These are phyloP conservation scores for Cryptoblepharus egeriae DNA, from an alignment of 2,797 vertebrate species.

Conservation along the genomic window DNA sequence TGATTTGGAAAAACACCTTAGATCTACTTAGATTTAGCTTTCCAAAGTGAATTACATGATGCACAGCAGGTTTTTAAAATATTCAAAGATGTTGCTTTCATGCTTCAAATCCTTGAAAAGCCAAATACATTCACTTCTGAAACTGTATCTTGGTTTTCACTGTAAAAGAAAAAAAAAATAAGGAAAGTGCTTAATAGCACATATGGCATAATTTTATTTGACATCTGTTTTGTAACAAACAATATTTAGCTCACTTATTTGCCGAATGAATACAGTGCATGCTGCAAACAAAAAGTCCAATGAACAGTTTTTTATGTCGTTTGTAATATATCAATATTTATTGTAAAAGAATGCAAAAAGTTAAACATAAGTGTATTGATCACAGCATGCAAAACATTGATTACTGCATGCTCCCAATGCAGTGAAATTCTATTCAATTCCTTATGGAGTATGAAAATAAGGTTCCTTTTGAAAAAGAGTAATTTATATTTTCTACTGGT, in stretches of 20 bases:
- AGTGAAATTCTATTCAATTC: conserved; percentile 86
- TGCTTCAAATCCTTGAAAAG: conserved; percentile 78
- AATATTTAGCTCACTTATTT: conserved; percentile 89
- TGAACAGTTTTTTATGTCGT: conserved; percentile 78
- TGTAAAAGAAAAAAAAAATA: conserved; percentile 67
- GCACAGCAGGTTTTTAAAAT: conserved; percentile 74
- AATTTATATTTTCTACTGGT: conserved; percentile 71
- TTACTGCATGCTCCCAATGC: conserved; percentile 91
- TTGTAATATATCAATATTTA: conserved; percentile 84
- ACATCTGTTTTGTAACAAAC: conserved; percentile 89
- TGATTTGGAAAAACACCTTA: conserved; percentile 62
- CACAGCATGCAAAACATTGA: conserved; percentile 81
- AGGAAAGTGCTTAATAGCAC: conserved; percentile 85
- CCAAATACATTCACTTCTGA: conserved; percentile 76
- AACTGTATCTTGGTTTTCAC: conserved; percentile 78
- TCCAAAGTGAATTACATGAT: conserved; percentile 66
- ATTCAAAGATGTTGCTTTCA: conserved; percentile 74
- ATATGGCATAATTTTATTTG: conserved; percentile 89
- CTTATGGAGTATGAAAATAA: conserved; percentile 82
- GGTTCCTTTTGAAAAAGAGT: conserved; percentile 77
- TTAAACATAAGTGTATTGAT: conserved; percentile 83
- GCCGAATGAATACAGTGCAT: conserved; percentile 83
- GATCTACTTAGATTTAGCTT: conserved; percentile 46
- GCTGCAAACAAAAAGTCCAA: conserved; percentile 85
- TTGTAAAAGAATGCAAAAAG: conserved; percentile 78